Conservation (phyloP, 2,888 invertebrate genomes). For the Agriopis leucophaearia region DNA sequence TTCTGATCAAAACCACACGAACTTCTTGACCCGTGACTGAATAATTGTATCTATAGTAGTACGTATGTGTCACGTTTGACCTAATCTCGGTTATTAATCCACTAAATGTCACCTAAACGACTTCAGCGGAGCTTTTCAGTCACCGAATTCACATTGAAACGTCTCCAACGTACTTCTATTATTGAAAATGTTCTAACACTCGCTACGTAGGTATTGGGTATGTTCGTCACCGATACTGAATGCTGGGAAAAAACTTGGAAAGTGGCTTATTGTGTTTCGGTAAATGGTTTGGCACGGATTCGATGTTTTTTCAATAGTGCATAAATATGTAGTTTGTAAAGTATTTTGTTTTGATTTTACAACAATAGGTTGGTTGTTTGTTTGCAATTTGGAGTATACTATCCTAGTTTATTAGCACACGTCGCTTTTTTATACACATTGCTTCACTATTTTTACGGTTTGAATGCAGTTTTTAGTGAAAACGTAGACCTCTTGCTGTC, state of each 20-base stretch:
- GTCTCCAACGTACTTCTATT: slow-evolving; percentile 30
- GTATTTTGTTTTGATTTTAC: no score
- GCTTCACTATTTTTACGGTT: no score
- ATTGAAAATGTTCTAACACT: slow-evolving; percentile 11
- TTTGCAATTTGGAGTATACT: no score
- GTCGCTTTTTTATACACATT: no score
- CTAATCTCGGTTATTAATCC: slow-evolving; percentile 4
- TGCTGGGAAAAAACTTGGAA: slow-evolving; percentile 21
- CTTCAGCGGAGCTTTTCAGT: slow-evolving; percentile 12
- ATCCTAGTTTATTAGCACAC: no score
- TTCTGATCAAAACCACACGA: neutral
- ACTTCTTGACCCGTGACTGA: no score
- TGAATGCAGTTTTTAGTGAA: no score
- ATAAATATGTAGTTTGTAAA: neutral
- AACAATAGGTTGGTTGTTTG: no score
- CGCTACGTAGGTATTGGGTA: slow-evolving; percentile 19
- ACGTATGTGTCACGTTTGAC: neutral
- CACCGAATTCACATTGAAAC: slow-evolving; percentile 37
- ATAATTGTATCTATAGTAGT: no score
- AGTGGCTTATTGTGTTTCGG: slow-evolving; percentile 19
- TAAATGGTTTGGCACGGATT: slow-evolving; percentile 15
- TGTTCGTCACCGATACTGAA: slow-evolving; percentile 23
- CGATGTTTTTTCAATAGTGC: neutral
- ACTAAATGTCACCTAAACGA: slow-evolving; percentile 24
- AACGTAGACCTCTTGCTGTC: no score